A percentile compares a stretch with the other conserved stretches of the same genome.
Conservation (phyloP, 2,113 vertebrate genomes). For the Apteryx mantelli region DNA sequence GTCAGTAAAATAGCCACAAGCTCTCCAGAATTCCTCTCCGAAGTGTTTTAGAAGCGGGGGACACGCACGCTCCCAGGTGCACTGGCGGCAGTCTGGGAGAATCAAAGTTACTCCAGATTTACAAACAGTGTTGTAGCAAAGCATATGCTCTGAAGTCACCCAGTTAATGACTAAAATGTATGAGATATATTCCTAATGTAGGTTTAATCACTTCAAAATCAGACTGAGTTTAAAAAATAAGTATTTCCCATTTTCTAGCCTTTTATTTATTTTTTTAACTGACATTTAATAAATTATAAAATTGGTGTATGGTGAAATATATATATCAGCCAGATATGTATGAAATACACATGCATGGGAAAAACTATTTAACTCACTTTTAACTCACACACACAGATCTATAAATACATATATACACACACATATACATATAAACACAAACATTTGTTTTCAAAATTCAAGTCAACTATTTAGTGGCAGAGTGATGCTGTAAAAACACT, state of each 20-base stretch:
- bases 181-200: background rate
- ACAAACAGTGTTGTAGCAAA: background rate
- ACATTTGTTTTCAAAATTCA: conserved; percentile 77
- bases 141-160: conserved; percentile 42
- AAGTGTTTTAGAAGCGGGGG: conserved; percentile 3
- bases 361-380: conserved; percentile 77
- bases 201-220: conserved; percentile 60
- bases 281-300: conserved; percentile 80
- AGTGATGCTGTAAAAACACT: conserved; percentile 78
- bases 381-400: conserved; percentile 76
- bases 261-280: conserved; percentile 69
- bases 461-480: conserved; percentile 81
- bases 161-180: conserved; percentile 32
- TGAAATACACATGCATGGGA: conserved; percentile 78
- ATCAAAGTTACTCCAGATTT: background rate
- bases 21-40: background rate
- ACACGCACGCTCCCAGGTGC: background rate
- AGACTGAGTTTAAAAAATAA: conserved; percentile 73
- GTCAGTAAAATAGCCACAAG: background rate
- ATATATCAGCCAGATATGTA: conserved; percentile 77
- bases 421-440: conserved; percentile 82
- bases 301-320: conserved; percentile 74
- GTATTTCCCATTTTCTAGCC: conserved; percentile 71
- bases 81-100: background rate
- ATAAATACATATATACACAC: conserved; percentile 84